These are phyloP conservation scores for Malurus leucopterus DNA, from an alignment of 2,797 vertebrate genomes.

Conservation along the genomic window DNA sequence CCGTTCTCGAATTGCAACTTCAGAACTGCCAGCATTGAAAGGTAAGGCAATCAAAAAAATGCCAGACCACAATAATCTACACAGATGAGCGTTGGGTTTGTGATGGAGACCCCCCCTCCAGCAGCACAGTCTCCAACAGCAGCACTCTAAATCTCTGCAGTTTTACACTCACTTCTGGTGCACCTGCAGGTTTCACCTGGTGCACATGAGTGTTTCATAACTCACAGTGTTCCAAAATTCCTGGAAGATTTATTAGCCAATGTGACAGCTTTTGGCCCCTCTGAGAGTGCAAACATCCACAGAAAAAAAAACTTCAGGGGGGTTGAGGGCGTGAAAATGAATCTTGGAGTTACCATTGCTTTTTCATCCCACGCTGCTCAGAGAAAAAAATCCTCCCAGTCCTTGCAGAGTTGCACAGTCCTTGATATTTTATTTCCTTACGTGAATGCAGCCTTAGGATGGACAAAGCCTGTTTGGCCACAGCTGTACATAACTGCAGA, in stretches of 20 bases:
- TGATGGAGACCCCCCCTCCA: background rate
- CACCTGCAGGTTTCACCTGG: background rate
- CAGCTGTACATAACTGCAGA: slow-evolving; percentile 3
- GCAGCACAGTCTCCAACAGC: background rate
- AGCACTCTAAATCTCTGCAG: background rate
- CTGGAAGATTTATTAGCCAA: background rate
- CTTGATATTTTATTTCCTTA: slow-evolving; percentile 32
- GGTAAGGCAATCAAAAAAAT: background rate
- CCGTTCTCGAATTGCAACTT: background rate
- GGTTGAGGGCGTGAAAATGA: background rate
- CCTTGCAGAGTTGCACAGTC: background rate
- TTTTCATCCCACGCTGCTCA: background rate
- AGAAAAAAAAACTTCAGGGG: background rate
- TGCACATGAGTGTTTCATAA: background rate
- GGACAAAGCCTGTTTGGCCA: background rate
- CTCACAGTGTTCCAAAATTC: background rate
- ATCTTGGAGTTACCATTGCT: background rate
- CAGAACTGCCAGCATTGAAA: background rate
- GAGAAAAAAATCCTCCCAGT: background rate
- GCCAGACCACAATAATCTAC: background rate
- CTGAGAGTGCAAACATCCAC: background rate
- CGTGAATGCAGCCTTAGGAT: background rate
- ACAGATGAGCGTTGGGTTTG: background rate
- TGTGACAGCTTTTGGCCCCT: background rate
- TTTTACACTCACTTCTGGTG: background rate